phyloP scores from a whole-genome alignment of 2,113 vertebrate species.

The Gila orcuttii region DNA sequence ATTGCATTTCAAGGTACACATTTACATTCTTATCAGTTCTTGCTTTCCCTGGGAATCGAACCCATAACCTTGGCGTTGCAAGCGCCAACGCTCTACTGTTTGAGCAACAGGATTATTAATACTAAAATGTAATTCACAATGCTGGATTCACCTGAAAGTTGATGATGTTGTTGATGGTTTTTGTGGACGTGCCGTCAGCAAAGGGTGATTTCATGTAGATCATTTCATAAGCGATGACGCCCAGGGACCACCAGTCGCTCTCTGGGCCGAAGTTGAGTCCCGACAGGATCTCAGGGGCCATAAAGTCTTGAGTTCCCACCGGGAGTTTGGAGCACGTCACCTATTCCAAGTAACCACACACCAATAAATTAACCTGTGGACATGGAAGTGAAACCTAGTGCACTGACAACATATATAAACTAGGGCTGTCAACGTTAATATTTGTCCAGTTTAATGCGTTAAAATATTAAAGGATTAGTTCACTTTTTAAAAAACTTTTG shows the following conservation, averaged over 20 bases:
- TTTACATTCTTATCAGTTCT: no score
- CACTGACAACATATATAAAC: background rate
- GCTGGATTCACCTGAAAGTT: slow-evolving; percentile 87
- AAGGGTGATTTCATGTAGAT: slow-evolving; percentile 89
- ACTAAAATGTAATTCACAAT: no score
- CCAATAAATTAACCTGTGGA: background rate
- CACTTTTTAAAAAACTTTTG: no score
- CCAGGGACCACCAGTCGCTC: slow-evolving; percentile 98
- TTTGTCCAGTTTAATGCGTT: no score
- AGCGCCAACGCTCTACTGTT: no score
- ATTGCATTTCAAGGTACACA: no score
- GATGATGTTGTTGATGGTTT: slow-evolving; percentile 92
- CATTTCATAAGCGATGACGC: slow-evolving; percentile 94
- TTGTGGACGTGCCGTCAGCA: slow-evolving; percentile 83
- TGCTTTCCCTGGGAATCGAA: no score
- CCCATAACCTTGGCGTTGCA: no score
- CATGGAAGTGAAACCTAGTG: background rate
- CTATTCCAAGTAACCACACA: slow-evolving; percentile 53
- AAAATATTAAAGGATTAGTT: no score
- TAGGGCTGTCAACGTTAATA: no score
- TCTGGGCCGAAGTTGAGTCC: slow-evolving; percentile 80
- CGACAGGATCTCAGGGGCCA: slow-evolving; percentile 88
- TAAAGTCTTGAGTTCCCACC: slow-evolving; percentile 88
- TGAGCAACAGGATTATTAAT: no score
- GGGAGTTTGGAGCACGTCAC: slow-evolving; percentile 81